Base-by-base conservation (phyloP, 2,113 vertebrate genomes). In the Camelus dromedarius region DNA sequence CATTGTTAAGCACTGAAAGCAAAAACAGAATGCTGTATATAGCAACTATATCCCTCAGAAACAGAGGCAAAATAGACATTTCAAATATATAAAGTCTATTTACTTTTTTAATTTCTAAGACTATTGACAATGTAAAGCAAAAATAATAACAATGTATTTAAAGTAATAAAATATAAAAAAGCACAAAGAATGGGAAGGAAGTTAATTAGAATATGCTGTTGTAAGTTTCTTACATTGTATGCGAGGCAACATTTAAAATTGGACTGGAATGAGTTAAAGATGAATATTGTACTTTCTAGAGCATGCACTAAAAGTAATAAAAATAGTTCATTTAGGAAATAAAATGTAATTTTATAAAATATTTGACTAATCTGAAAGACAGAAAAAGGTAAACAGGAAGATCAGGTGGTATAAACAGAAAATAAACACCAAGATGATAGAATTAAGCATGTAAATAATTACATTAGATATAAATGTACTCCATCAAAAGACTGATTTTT, bases 361-460 rank as follows among this genome's bases (percentile, higher is more conserved):
- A 69, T 77, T 77, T 56, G 15, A 69, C 52, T 62, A 91, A 77
- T 32, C 20, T 26, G 42, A 82, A 60, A 91, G 6, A 73, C 67
- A 73, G 52, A 66, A 56, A 82, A 90, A 60, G 60, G 77, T 14
- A 84, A 52, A 52, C 14, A 70, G 30, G 18, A 69, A 79, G 3
- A 91, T 85, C 42, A 70, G 42, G n/a, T 52, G 52, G 26, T 42
- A 62, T 18, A 20, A 52, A 85, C 26, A n/a, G 32, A 42, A 69
- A 56, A 79, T 52, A 70, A 91, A 77, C 20, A 38, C 54, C 10
- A 54, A 38, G 20, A 64, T 73, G 35, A 89, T 2, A 52, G n/a
- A 82, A 62, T 82, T 82, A 82, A 87, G 60, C 14, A 60, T 84
- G 14, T n/a, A 77, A 84, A 77, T 26, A 77, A 79, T 91, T 77